Percentiles rank a stretch among this genome's conserved stretches.
Evolutionary conservation across 2,797 vertebrate species (phyloP).

Genomic region (Notoglanidium macrostoma): DNA sequence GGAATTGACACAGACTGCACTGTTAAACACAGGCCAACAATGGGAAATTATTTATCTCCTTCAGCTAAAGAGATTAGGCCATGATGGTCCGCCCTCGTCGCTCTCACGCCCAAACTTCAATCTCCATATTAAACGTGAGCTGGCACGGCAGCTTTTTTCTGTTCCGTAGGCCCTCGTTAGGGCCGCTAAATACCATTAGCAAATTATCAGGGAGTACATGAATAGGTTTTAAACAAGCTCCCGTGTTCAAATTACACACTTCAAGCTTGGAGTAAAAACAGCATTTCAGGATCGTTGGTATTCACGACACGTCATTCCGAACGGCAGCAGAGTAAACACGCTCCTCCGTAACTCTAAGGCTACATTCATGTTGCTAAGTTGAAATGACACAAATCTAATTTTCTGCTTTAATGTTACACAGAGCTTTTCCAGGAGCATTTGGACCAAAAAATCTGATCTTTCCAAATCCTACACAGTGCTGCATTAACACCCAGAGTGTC

Average conservation of each 20-base stretch:
- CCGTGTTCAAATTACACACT: slow-evolving; percentile 43
- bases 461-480: no score
- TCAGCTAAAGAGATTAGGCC: slow-evolving; percentile 60
- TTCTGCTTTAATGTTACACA: background rate
- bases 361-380: background rate
- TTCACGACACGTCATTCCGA: slow-evolving; percentile 66
- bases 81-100: slow-evolving; percentile 60
- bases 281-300: slow-evolving; percentile 66
- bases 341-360: slow-evolving; percentile 68
- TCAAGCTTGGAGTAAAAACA: slow-evolving; percentile 11
- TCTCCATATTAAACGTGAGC: slow-evolving; percentile 39
- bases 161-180: slow-evolving; percentile 27
- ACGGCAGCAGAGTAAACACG: slow-evolving; percentile 69
- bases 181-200: slow-evolving; percentile 38
- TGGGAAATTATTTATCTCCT: slow-evolving; percentile 70
- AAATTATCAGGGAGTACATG: slow-evolving; percentile 49
- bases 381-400: slow-evolving; percentile 5
- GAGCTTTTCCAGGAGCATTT: no score
- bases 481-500: no score
- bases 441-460: background rate
- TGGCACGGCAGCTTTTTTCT: background rate
- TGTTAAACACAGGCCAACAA: slow-evolving; percentile 60
- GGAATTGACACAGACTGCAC: slow-evolving; percentile 6
- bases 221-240: slow-evolving; percentile 47
- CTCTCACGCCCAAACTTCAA: slow-evolving; percentile 41